Percentiles rank a stretch among this genome's conserved stretches.
phyloP scores from a whole-genome alignment of 2,888 invertebrate species.

The Gymnoscelis rufifasciata region DNA sequence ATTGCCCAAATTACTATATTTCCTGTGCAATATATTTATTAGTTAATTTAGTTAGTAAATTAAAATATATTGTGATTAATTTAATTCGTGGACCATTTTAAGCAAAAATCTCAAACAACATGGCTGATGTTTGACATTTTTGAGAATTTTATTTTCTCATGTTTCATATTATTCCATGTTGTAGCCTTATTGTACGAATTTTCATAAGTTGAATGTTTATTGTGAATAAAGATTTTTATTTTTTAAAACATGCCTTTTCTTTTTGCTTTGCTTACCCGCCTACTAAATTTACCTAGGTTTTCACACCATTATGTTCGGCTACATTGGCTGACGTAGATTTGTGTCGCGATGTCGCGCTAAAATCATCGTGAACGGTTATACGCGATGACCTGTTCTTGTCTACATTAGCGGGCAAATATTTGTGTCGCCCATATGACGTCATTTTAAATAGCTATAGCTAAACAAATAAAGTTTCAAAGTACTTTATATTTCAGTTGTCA shows the following conservation, averaged over 20 bases:
- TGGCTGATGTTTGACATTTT: slow-evolving; percentile 77
- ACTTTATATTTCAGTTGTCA: too few relatives aligned
- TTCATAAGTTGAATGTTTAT: slow-evolving; percentile 60
- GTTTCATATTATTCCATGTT: slow-evolving; percentile 37
- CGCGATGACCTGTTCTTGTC: too few relatives aligned
- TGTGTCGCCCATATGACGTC: too few relatives aligned
- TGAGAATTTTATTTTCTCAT: slow-evolving; percentile 35
- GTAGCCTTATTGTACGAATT: slow-evolving; percentile 57
- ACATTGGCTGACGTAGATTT: too few relatives aligned
- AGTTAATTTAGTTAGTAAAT: slow-evolving; percentile 28
- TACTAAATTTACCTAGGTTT: too few relatives aligned
- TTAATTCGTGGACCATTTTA: slow-evolving; percentile 41
- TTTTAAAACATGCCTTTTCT: slow-evolving; percentile 65
- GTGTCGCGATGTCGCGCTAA: too few relatives aligned
- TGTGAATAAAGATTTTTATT: slow-evolving; percentile 70
- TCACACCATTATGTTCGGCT: too few relatives aligned
- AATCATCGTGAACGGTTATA: too few relatives aligned
- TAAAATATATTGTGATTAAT: slow-evolving; percentile 18
- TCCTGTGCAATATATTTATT: slow-evolving; percentile 21
- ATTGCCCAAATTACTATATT: slow-evolving; percentile 38
- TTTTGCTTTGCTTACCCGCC: slow-evolving; percentile 1
- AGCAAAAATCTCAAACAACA: slow-evolving; percentile 69
- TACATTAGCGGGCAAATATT: too few relatives aligned
- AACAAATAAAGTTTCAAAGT: too few relatives aligned
- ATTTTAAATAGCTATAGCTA: too few relatives aligned